These are phyloP conservation scores for Rhogogaster chlorosoma DNA, from an alignment of 2,888 invertebrate genomes.

Conservation along the genomic window DNA sequence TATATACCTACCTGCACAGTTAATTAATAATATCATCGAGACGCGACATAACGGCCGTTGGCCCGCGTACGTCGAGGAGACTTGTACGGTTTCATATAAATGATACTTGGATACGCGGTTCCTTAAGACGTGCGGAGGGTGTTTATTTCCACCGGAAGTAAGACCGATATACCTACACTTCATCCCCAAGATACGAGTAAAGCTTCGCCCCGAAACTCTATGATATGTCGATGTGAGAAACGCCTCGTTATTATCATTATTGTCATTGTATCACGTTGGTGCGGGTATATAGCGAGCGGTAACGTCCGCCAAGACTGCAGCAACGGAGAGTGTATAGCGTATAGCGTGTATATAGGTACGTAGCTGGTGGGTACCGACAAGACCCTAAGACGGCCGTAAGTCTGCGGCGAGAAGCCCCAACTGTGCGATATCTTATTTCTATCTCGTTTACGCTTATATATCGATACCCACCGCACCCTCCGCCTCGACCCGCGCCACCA, in stretches of 20 bases:
- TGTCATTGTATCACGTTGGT: too few species aligned
- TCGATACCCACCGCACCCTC: slow-evolving; percentile 13
- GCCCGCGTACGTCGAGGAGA: not conserved
- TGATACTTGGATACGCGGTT: slow-evolving; percentile 52
- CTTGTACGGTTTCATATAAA: slow-evolving; percentile 46
- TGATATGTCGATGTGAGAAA: slow-evolving; percentile 18
- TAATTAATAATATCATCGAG: slow-evolving; percentile 47
- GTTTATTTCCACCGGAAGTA: slow-evolving; percentile 68
- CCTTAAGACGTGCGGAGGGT: slow-evolving; percentile 55
- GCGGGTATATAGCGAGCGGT: not conserved
- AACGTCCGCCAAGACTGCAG: not conserved
- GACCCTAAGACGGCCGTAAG: slow-evolving; percentile 68
- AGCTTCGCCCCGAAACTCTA: slow-evolving; percentile 3
- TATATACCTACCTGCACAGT: not conserved
- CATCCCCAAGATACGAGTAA: slow-evolving; percentile 29
- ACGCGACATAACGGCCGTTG: not conserved
- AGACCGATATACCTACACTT: slow-evolving; percentile 45
- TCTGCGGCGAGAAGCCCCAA: slow-evolving; percentile 75
- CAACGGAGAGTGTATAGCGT: not conserved
- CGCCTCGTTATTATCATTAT: not conserved
- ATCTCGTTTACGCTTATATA: slow-evolving; percentile 50
- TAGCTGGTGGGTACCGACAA: slow-evolving; percentile 15
- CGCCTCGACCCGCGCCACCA: not conserved
- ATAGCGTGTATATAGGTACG: not conserved
- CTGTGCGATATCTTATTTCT: slow-evolving; percentile 73